Evolutionary conservation across 2,113 vertebrate genomes (phyloP).

Genomic region (Oreocharis arfaki): DNA sequence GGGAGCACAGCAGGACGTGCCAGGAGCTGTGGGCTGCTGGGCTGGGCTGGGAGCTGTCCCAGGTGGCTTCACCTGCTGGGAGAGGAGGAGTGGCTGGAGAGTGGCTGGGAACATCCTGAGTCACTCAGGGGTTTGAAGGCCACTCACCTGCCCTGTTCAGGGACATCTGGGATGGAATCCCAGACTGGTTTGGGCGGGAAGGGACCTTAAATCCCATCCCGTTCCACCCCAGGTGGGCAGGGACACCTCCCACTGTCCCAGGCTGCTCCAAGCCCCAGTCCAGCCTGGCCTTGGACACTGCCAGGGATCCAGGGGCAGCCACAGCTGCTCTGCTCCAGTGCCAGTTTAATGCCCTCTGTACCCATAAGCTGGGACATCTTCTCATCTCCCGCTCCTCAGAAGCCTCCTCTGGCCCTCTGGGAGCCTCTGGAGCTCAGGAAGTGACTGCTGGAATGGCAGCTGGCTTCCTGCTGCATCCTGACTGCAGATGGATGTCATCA

Average conservation of each 20-base stretch:
- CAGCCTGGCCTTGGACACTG: not conserved
- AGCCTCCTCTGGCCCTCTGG: not conserved
- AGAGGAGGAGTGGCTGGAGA: not conserved
- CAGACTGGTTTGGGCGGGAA: not conserved
- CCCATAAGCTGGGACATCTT: not conserved
- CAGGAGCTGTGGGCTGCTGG: not conserved
- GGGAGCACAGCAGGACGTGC: rapidly evolving
- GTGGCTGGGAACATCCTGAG: not conserved
- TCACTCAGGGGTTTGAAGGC: not conserved
- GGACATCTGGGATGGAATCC: not conserved
- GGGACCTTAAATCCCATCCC: not conserved
- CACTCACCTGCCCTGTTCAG: not conserved
- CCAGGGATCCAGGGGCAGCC: not conserved
- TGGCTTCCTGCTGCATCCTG: not conserved
- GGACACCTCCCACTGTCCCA: not conserved
- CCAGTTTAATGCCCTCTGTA: not conserved
- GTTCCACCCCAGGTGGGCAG: not conserved
- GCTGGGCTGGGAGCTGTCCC: not conserved
- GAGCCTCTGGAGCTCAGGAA: not conserved
- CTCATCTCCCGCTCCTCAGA: not conserved
- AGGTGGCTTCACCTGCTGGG: not conserved
- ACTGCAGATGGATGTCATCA: not conserved
- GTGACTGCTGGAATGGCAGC: not conserved
- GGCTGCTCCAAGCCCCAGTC: not conserved
- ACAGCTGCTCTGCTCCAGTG: not conserved